A percentile compares a stretch with the other conserved stretches of the same genome.
phyloP scores from a whole-genome alignment of 2,888 invertebrate genomes.

The Phengaris arion region DNA sequence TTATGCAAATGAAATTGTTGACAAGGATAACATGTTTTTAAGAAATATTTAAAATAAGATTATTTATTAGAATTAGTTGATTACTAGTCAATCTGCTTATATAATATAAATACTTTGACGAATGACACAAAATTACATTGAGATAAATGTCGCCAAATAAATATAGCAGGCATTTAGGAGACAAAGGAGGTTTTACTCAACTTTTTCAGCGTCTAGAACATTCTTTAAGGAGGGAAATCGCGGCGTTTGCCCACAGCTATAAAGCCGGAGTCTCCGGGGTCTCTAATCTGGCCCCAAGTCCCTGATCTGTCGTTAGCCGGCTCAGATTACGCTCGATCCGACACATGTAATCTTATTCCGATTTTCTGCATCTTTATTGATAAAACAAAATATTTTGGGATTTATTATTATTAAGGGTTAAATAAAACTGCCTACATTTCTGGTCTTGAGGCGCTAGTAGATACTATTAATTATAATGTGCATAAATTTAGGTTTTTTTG shows the following conservation, averaged over 20 bases:
- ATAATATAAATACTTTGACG: too few relatives aligned
- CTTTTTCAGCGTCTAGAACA: slow-evolving; percentile 9
- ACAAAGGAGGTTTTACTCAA: background rate
- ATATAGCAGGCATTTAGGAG: background rate
- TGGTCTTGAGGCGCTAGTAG: too few relatives aligned
- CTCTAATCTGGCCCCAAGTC: slow-evolving; percentile 22
- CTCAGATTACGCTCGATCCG: slow-evolving; percentile 26
- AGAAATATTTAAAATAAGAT: too few relatives aligned
- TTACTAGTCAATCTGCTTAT: too few relatives aligned
- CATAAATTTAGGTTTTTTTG: background rate
- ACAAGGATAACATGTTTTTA: background rate
- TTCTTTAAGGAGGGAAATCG: background rate
- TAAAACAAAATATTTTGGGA: background rate
- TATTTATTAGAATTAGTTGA: too few relatives aligned
- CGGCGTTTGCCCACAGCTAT: slow-evolving; percentile 13
- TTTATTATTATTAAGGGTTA: background rate
- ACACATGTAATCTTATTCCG: slow-evolving; percentile 9
- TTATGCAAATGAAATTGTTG: background rate
- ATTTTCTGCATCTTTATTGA: slow-evolving; percentile 20
- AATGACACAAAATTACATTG: background rate
- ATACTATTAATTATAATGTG: too few relatives aligned
- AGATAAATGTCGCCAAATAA: background rate
- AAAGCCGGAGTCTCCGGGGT: background rate
- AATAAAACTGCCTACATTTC: too few relatives aligned
- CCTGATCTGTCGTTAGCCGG: slow-evolving; percentile 28